Percentiles rank a stretch among this genome's conserved stretches.
Evolutionary conservation across 2,113 vertebrate genomes (phyloP).

Genomic region (Emydocephalus ijimae): DNA sequence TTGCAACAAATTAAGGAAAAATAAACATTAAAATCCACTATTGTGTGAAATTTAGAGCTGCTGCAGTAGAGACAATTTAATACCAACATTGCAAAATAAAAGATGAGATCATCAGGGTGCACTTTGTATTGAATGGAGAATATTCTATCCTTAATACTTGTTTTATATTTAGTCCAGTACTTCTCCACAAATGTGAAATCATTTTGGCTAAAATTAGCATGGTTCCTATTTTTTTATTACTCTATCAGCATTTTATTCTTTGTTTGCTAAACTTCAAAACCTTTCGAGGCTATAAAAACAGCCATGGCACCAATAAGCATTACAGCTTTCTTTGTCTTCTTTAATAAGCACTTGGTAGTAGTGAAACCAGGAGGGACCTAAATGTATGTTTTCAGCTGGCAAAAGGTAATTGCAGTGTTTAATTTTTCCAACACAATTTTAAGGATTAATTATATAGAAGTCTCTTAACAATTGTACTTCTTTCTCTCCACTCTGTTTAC

Average conservation of each 20-base stretch:
- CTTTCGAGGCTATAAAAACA: constrained; percentile 64
- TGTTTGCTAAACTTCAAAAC: constrained; percentile 37
- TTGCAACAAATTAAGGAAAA: not conserved
- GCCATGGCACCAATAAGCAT: constrained; percentile 70
- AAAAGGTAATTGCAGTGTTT: constrained; percentile 61
- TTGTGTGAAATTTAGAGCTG: not conserved
- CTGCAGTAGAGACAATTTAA: constrained; percentile 49
- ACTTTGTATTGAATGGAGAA: constrained; percentile 51
- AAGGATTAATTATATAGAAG: constrained; percentile 67
- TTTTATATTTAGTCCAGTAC: constrained; percentile 69
- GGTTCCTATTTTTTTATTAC: constrained; percentile 59
- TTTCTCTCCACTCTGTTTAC: constrained; percentile 18
- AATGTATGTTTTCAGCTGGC: constrained; percentile 64
- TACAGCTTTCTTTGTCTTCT: constrained; percentile 64
- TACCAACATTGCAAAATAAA: constrained; percentile 58
- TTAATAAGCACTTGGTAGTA: constrained; percentile 74
- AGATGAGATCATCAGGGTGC: constrained; percentile 24
- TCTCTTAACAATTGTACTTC: constrained; percentile 47
- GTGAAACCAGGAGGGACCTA: constrained; percentile 53
- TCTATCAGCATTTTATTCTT: constrained; percentile 27
- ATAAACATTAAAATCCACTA: not conserved
- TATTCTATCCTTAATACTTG: constrained; percentile 58
- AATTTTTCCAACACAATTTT: constrained; percentile 24
- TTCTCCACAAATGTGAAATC: constrained; percentile 61
- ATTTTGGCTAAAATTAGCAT: constrained; percentile 68